Conservation (phyloP, 2,113 vertebrate species). For the Pomatostomus ruficeps region DNA sequence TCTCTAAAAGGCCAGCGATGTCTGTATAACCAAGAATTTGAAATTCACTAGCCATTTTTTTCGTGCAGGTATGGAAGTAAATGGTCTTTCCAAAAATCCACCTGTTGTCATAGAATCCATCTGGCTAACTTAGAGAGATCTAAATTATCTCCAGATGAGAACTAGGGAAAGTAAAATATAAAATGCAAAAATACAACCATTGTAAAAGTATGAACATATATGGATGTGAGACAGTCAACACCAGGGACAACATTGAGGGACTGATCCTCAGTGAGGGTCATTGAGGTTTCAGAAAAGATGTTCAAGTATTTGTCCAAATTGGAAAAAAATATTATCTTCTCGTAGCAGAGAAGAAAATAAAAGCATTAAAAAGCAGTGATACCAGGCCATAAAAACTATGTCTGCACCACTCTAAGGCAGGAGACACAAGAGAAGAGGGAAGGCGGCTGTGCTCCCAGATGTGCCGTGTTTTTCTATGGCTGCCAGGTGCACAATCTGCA, state of each 20-base stretch:
- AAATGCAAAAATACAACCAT: not conserved
- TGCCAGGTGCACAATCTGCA: not conserved
- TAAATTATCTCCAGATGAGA: not conserved
- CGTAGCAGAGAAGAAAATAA: not conserved
- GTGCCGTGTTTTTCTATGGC: rapidly evolving
- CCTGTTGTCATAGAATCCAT: not conserved
- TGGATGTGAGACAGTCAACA: not conserved
- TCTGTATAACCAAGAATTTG: not conserved
- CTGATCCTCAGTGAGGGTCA: not conserved
- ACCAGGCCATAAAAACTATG: not conserved
- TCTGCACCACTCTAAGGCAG: not conserved
- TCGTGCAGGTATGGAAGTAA: not conserved
- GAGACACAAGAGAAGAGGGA: not conserved
- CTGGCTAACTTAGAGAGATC: not conserved
- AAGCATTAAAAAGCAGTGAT: not conserved
- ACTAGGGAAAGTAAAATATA: not conserved
- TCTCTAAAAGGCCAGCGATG: not conserved
- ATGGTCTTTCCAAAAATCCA: not conserved
- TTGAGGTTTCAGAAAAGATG: not conserved
- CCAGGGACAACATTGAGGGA: not conserved
- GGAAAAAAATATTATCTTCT: not conserved
- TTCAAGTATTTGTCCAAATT: not conserved
- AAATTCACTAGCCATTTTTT: not conserved
- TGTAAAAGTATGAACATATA: not conserved
- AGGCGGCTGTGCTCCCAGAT: not conserved